Conservation (phyloP, 1,140 invertebrate genomes). For the Cotesia vestalis region DNA sequence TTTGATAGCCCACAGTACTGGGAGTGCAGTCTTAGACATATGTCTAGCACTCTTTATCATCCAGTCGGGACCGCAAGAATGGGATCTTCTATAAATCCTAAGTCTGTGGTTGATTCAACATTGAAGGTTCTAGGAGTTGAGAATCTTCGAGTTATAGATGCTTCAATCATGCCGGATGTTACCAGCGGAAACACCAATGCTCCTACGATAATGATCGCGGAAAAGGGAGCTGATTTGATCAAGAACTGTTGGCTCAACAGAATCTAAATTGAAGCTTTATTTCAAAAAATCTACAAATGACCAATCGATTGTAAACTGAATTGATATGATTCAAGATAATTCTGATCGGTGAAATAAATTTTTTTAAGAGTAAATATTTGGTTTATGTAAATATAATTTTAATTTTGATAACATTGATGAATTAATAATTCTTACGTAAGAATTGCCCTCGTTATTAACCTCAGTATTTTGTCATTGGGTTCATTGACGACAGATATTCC, state of each 20-base stretch:
- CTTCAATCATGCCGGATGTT: constrained; percentile 73
- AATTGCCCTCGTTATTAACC: too few species aligned
- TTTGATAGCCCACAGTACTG: constrained; percentile 78
- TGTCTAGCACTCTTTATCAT: constrained; percentile 81
- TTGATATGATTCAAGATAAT: too few species aligned
- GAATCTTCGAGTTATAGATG: constrained; percentile 78
- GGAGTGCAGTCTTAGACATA: constrained; percentile 73
- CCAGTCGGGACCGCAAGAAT: constrained; percentile 86
- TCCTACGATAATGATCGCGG: constrained; percentile 77
- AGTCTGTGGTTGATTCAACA: constrained; percentile 77
- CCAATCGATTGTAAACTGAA: too few species aligned
- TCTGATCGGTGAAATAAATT: too few species aligned
- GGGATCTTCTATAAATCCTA: constrained; percentile 74
- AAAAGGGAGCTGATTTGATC: constrained; percentile 75
- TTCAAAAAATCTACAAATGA: too few species aligned
- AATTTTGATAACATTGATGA: too few species aligned
- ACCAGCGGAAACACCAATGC: constrained; percentile 72
- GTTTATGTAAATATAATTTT: too few species aligned
- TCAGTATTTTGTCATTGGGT: too few species aligned
- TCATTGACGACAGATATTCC: too few species aligned
- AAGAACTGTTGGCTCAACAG: constrained; percentile 65
- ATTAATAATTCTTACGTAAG: too few species aligned
- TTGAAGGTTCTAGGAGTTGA: constrained; percentile 72
- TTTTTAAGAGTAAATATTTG: too few species aligned
- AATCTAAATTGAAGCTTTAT: not conserved